Percentiles rank a stretch among this genome's conserved stretches.
Evolutionary conservation across 2,113 vertebrate species (phyloP).

Genomic region (Alligator mississippiensis): DNA sequence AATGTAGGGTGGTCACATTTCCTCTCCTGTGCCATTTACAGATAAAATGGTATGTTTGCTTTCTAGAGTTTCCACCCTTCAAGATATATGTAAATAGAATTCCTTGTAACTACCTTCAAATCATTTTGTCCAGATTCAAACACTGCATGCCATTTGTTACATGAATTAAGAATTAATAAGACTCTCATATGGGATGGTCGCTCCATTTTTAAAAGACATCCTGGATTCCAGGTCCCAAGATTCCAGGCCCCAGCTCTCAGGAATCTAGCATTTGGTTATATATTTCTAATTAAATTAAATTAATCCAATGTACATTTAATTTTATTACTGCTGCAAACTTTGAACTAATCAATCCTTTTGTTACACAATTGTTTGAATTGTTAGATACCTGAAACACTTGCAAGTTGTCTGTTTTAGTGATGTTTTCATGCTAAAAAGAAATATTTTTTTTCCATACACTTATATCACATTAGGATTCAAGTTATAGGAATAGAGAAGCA

Average conservation of each 20-base stretch:
- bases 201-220: not conserved
- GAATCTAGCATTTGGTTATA: not conserved
- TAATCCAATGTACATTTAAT: not conserved
- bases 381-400: not conserved
- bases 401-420: constrained; percentile 1
- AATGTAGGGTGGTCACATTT: not conserved
- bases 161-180: not conserved
- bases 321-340: not conserved
- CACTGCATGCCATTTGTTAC: too few relatives aligned
- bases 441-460: not conserved
- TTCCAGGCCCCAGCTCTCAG: not conserved
- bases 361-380: not conserved
- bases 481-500: not conserved
- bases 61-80: constrained; percentile 6
- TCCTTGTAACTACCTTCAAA: not conserved
- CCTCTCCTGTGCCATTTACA: not conserved
- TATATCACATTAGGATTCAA: constrained; percentile 1
- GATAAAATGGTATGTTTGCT: not conserved
- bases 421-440: constrained; percentile 5
- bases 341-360: not conserved
- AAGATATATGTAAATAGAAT: not conserved
- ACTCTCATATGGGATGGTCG: not conserved
- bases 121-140: too few relatives aligned
- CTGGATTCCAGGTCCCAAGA: not conserved
- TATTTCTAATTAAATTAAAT: constrained; percentile 12